phyloP scores from a whole-genome alignment of 2,888 invertebrate genomes.

The Tiliacea aurago region DNA sequence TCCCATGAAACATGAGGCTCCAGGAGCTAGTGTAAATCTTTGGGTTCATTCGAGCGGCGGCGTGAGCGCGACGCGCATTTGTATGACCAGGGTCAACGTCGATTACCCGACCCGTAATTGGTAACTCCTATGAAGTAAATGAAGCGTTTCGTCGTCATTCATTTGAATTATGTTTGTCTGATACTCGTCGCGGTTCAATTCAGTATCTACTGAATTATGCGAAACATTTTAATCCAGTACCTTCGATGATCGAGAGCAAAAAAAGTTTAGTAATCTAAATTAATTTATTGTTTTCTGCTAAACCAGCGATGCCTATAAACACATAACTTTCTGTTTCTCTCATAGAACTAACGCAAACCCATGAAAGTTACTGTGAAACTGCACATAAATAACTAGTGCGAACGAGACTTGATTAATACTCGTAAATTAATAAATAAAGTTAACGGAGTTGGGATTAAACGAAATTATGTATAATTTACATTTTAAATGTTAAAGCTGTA shows the following conservation, averaged over 20 bases:
- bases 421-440: conserved; percentile 34
- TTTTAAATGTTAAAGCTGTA: conserved; percentile 55
- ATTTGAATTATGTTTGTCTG: neutral
- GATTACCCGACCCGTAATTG: neutral
- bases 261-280: neutral
- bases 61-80: too few species aligned
- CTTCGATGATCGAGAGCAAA: neutral
- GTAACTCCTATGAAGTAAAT: neutral
- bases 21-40: too few species aligned
- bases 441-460: conserved; percentile 37
- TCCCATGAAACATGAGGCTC: too few species aligned
- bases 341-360: conserved; percentile 14
- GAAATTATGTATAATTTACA: conserved; percentile 54
- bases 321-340: conserved; percentile 18
- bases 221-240: neutral
- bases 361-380: conserved; percentile 31
- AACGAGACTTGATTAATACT: conserved; percentile 41
- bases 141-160: neutral
- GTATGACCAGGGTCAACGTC: too few species aligned
- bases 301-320: conserved; percentile 19
- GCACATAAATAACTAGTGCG: conserved; percentile 33
- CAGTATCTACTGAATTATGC: neutral
- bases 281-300: neutral
- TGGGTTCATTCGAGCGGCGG: too few species aligned
- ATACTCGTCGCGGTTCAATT: too few species aligned